phyloP scores from a whole-genome alignment of 2,113 vertebrate genomes.

The Uria aalge region DNA sequence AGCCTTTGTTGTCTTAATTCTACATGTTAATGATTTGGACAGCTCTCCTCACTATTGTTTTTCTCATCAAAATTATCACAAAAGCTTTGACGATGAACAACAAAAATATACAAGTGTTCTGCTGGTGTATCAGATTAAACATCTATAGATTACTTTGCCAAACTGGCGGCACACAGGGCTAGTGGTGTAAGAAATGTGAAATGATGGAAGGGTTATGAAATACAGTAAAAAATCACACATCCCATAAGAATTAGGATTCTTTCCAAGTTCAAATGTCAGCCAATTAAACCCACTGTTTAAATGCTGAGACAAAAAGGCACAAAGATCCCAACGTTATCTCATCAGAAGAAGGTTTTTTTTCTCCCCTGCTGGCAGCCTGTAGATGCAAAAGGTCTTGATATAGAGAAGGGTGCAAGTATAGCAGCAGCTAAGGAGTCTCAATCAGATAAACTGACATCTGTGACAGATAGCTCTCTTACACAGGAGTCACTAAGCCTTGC shows the following conservation, averaged over 20 bases:
- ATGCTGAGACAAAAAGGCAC: conserved; percentile 57
- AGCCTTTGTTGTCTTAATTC: background rate
- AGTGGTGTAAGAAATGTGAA: background rate
- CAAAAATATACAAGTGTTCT: conserved; percentile 21
- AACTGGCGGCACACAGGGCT: background rate
- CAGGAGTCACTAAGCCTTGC: conserved; percentile 79
- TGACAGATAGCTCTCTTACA: conserved; percentile 78
- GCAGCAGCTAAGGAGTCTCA: conserved; percentile 65
- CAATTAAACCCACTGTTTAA: conserved; percentile 52
- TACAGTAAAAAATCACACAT: background rate
- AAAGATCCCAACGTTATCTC: conserved; percentile 53
- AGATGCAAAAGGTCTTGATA: conserved; percentile 64
- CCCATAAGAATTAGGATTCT: conserved; percentile 42
- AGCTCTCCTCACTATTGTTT: background rate
- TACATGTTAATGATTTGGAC: background rate
- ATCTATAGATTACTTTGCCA: conserved; percentile 26
- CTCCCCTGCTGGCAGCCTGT: conserved; percentile 57
- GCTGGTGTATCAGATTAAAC: background rate
- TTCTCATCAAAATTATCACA: background rate
- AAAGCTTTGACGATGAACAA: background rate
- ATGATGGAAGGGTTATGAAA: conserved; percentile 31
- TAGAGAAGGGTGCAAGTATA: conserved; percentile 56
- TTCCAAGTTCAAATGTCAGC: conserved; percentile 59
- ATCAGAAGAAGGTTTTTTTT: conserved; percentile 28
- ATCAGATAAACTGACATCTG: conserved; percentile 79